Conservation (phyloP, 2,113 vertebrate genomes). For the Tachuris rubrigastra region DNA sequence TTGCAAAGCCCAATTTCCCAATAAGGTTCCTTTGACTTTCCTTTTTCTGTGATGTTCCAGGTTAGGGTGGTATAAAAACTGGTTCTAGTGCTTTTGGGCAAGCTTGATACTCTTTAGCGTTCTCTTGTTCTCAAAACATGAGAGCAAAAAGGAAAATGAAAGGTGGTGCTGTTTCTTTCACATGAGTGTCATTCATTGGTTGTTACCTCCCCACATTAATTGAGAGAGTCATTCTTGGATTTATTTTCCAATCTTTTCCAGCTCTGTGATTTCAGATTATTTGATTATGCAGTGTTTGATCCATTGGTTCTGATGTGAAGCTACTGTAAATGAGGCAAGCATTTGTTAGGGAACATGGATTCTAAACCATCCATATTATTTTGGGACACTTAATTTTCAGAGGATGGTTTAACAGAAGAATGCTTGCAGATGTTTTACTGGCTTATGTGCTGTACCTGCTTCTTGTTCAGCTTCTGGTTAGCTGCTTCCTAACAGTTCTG, state of each 20-base stretch:
- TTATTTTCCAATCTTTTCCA: neutral
- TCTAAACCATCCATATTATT: neutral
- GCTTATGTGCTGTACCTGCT: neutral
- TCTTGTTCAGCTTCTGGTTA: neutral
- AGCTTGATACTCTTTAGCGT: neutral
- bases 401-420: neutral
- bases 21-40: neutral
- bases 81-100: neutral
- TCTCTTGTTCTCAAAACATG: neutral
- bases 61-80: neutral
- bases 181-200: neutral
- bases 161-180: neutral
- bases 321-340: neutral
- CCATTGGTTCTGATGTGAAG: neutral
- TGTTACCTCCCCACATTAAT: neutral
- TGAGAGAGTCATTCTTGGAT: neutral
- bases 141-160: neutral
- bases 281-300: neutral
- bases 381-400: neutral
- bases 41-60: neutral
- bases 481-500: neutral
- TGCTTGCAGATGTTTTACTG: neutral
- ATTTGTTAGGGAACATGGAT: neutral
- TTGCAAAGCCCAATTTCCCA: neutral
- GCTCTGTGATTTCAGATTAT: neutral